Percentiles rank a stretch among this genome's conserved stretches.
These are phyloP conservation scores for Apodemus agrarius DNA, from an alignment of 2,797 vertebrate genomes.

Conservation along the genomic window DNA sequence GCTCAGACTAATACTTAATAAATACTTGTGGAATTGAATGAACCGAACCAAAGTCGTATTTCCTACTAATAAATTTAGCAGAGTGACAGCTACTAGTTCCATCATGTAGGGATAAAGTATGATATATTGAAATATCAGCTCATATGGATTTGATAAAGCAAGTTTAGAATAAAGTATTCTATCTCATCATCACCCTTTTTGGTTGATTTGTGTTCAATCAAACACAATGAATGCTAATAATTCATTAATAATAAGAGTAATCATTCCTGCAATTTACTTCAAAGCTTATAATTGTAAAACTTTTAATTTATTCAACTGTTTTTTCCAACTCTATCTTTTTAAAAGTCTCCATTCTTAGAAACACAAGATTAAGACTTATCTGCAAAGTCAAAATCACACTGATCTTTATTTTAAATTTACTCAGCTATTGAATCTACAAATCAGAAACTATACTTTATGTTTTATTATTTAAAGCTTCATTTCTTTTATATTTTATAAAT, in stretches of 20 bases:
- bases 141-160: constrained; percentile 55
- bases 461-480: neutral
- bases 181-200: neutral
- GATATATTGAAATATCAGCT: constrained; percentile 57
- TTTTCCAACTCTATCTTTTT: constrained; percentile 18
- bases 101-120: constrained; percentile 63
- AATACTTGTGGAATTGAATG: constrained; percentile 79
- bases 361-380: neutral
- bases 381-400: neutral
- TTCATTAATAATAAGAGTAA: neutral
- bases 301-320: neutral
- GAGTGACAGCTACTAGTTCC: constrained; percentile 60
- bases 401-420: constrained; percentile 21
- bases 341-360: constrained; percentile 23
- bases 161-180: constrained; percentile 19
- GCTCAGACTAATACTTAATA: constrained; percentile 80
- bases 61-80: constrained; percentile 74
- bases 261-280: constrained; percentile 25
- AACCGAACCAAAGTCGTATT: constrained; percentile 76
- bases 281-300: constrained; percentile 11
- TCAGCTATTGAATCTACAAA: neutral
- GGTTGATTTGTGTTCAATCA: constrained; percentile 5
- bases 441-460: neutral
- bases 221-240: constrained; percentile 18
- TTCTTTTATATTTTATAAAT: constrained; percentile 21